Evolutionary conservation across 2,797 vertebrate genomes (phyloP).

Genomic region (Potorous gilbertii): DNA sequence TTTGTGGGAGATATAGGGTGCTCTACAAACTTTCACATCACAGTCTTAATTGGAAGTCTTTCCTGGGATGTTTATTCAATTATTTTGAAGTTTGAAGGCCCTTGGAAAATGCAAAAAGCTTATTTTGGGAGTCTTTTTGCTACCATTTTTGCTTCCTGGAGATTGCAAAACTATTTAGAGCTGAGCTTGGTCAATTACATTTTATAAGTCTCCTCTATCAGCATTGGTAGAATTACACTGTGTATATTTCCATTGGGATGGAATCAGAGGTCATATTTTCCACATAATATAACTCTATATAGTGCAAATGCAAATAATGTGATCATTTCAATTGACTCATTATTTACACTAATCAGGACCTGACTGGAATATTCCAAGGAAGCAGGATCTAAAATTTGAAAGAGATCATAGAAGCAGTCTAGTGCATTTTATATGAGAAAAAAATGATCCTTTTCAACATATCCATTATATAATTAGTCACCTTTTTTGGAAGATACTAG

Average conservation of each 20-base stretch:
- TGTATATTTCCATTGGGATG: not conserved
- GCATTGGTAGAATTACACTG: not conserved
- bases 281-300: not conserved
- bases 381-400: not conserved
- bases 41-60: not conserved
- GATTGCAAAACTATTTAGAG: not conserved
- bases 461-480: not conserved
- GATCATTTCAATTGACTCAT: not conserved
- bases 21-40: not conserved
- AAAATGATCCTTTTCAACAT: not conserved
- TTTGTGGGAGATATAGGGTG: not conserved
- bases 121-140: not conserved
- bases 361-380: not conserved
- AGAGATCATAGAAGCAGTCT: not conserved
- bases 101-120: not conserved
- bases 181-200: not conserved
- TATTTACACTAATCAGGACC: not conserved
- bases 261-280: not conserved
- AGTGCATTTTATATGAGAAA: not conserved
- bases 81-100: not conserved
- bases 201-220: not conserved
- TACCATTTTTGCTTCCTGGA: not conserved
- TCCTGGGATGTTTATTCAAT: not conserved
- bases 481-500: not conserved
- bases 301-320: not conserved